phyloP scores from a whole-genome alignment of 30 jellyfish, hydroid and myxozoan species.

The Aurelia sp. region DNA sequence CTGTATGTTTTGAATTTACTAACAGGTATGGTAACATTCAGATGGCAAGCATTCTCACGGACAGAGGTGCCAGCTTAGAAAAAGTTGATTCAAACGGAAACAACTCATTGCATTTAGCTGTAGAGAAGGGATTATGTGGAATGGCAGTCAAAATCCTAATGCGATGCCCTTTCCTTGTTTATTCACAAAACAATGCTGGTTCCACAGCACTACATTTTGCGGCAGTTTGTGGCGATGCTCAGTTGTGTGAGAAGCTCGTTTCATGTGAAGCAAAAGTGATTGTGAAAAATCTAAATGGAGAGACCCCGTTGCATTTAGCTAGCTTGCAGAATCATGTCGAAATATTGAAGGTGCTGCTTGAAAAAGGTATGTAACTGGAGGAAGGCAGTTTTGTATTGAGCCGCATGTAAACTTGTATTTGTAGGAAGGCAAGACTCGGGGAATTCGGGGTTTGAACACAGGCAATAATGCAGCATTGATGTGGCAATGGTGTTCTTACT shows the following conservation, averaged over 20 bases:
- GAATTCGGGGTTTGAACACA: background rate
- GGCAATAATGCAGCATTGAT: too few relatives aligned
- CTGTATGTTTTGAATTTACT: background rate
- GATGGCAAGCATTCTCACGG: conserved; percentile 9
- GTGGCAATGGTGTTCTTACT: too few relatives aligned
- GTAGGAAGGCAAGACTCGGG: background rate
- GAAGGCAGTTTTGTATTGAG: background rate
- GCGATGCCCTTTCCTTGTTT: conserved; percentile 8
- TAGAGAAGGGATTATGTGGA: conserved; percentile 12
- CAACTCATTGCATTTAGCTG: conserved; percentile 29
- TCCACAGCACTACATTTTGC: conserved; percentile 70
- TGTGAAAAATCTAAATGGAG: conserved; percentile 37
- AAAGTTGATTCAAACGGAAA: conserved; percentile 21
- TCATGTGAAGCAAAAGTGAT: background rate
- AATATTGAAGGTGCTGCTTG: conserved; percentile 25
- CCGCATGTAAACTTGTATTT: background rate
- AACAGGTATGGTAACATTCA: conserved; percentile 13
- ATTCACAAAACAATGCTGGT: conserved; percentile 39
- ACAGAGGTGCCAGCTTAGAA: conserved; percentile 9
- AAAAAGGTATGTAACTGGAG: conserved; percentile 14
- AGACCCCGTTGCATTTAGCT: conserved; percentile 66
- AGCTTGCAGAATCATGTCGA: conserved; percentile 33
- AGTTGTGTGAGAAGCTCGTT: conserved; percentile 38
- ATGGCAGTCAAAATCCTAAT: conserved; percentile 10
- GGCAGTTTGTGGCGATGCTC: conserved; percentile 55